Evolutionary conservation across 2,888 invertebrate species (phyloP).

Genomic region (Machimus rusticus): DNA sequence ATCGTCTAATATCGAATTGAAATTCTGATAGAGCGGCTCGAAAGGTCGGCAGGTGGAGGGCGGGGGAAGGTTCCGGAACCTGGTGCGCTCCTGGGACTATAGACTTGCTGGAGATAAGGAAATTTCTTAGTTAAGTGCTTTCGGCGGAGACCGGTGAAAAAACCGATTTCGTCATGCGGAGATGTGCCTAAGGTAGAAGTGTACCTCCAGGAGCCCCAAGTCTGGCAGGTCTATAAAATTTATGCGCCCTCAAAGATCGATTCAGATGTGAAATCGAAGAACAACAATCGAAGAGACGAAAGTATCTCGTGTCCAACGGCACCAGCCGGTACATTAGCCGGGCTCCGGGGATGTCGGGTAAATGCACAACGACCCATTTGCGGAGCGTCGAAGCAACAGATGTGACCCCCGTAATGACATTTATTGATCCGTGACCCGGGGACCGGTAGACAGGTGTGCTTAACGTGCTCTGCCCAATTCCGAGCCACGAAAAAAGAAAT

Average conservation of each 20-base stretch:
- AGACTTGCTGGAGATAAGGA: background rate
- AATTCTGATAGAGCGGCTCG: constrained; percentile 7
- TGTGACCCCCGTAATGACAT: constrained; percentile 13
- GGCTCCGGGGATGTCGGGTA: background rate
- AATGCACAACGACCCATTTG: constrained; percentile 10
- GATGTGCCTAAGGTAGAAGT: background rate
- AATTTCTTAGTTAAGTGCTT: background rate
- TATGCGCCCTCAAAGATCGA: constrained; percentile 13
- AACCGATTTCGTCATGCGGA: background rate
- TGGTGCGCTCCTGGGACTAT: background rate
- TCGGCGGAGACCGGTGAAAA: background rate
- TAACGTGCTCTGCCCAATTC: constrained; percentile 11
- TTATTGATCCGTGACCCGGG: constrained; percentile 19
- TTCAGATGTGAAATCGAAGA: background rate
- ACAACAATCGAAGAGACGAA: constrained; percentile 4
- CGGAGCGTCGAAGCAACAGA: constrained; percentile 10
- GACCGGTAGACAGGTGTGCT: constrained; percentile 9
- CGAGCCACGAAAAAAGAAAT: background rate
- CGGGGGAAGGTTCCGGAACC: background rate
- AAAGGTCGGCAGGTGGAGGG: background rate
- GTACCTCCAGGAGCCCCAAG: background rate
- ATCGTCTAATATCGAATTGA: constrained; percentile 23
- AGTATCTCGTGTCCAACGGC: background rate
- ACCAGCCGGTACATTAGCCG: background rate
- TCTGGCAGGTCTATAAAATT: background rate